A percentile compares a stretch with the other conserved stretches of the same genome.
These are phyloP conservation scores for Mesopsocus fuscifrons DNA, from an alignment of 2,888 invertebrate species.

Conservation along the genomic window DNA sequence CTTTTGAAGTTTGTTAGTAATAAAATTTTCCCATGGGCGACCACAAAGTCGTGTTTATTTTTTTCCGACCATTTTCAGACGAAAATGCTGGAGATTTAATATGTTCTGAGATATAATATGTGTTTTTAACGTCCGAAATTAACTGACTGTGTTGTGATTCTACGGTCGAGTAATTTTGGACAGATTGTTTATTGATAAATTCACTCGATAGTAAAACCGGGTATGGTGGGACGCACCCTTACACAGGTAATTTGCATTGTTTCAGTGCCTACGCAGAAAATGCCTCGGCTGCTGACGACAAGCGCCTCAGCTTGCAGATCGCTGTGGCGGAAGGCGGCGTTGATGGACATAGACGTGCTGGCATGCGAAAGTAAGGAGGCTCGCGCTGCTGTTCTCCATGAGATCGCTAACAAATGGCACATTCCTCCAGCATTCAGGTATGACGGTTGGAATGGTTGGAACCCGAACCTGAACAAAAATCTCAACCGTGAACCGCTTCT, in stretches of 20 bases:
- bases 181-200: too few relatives aligned
- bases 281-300: conserved; percentile 76
- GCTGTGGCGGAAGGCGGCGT: conserved; percentile 64
- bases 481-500: too few relatives aligned
- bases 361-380: conserved; percentile 67
- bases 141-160: too few relatives aligned
- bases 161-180: too few relatives aligned
- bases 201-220: too few relatives aligned
- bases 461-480: too few relatives aligned
- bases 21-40: not conserved
- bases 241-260: too few relatives aligned
- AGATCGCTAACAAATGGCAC: conserved; percentile 85
- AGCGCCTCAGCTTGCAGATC: conserved; percentile 74
- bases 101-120: too few relatives aligned
- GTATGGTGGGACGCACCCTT: too few relatives aligned
- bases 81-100: not conserved
- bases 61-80: not conserved
- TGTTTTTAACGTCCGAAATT: too few relatives aligned
- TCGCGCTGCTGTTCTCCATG: conserved; percentile 60
- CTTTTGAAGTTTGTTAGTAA: conserved; percentile 9
- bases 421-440: conserved; percentile 68
- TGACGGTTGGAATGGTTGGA: too few relatives aligned
- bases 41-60: not conserved
- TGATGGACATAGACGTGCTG: conserved; percentile 76
- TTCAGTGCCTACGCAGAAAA: conserved; percentile 82